These are phyloP conservation scores for Tetanocera ferruginea DNA, from an alignment of 2,888 invertebrate species.

Conservation along the genomic window DNA sequence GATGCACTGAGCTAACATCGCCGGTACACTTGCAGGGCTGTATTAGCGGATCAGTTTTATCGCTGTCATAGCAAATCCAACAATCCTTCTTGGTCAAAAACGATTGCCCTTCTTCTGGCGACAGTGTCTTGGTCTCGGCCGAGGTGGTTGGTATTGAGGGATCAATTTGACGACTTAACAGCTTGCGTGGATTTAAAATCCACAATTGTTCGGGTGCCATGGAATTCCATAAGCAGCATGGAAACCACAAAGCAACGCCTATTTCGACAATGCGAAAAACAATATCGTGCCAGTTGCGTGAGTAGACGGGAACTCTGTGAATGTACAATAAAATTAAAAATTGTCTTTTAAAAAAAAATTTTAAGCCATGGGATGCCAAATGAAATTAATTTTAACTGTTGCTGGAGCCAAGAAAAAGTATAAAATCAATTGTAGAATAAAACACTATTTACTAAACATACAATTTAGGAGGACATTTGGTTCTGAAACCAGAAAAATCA, in stretches of 20 bases:
- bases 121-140: constrained; percentile 66
- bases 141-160: constrained; percentile 70
- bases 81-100: constrained; percentile 80
- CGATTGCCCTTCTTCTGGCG: constrained; percentile 72
- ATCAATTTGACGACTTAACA: constrained; percentile 79
- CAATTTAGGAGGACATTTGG: too few relatives aligned
- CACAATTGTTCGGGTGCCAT: constrained; percentile 94
- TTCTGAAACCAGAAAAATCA: too few relatives aligned
- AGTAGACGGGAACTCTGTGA: constrained; percentile 85
- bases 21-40: constrained; percentile 92
- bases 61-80: constrained; percentile 93
- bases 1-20: constrained; percentile 92
- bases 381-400: too few relatives aligned
- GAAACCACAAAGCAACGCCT: constrained; percentile 95
- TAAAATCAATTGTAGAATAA: too few relatives aligned
- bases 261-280: constrained; percentile 92
- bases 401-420: too few relatives aligned
- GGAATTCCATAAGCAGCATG: constrained; percentile 96
- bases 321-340: background rate
- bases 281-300: constrained; percentile 93
- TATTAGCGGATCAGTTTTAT: constrained; percentile 86
- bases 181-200: constrained; percentile 91
- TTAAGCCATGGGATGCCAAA: too few relatives aligned
- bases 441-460: too few relatives aligned
- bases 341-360: too few relatives aligned